Evolutionary conservation across 2,113 vertebrate species (phyloP), one percentile per base, ranked within the genome.

Genomic region (Silurus asotus): DNA sequence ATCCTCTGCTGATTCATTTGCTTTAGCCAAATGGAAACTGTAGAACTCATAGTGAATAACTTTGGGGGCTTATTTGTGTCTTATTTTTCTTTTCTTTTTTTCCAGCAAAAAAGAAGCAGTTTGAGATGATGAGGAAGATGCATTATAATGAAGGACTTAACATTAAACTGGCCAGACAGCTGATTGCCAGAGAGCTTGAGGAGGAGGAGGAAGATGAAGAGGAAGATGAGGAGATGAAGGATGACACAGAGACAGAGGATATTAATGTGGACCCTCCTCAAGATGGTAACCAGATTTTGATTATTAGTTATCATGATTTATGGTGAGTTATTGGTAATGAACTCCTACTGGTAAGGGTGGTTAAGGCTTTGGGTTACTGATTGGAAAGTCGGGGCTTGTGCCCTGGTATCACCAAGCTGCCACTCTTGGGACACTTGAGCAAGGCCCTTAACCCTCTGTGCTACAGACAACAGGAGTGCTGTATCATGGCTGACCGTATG

Each of bases 91-190:
- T 56, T 58, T 86, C 61, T n/a, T 69, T 88, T 88, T 88, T 9
- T 84, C 23, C 85, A 97, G 97, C 96, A 92, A 99, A 98, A 90
- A 99, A 96, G 93, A 95, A 95, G 69, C 95, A 98, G 90, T 99
- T 99, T 92, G 96, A 97, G 93, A 98, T 98, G 97, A 98, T 97
- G 95, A 96, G 98, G 88, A 99, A 98, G 91, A 97, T 97, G 95
- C 98, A 99, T 89, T 99, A 99, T 91, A 98, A 99, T 7, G 98
- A 99, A 93, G 98, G 95, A 82, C 92, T 98, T 87, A 99, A 99
- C 94, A 99, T 99, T 91, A 98, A 97, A 90, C 91, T 99, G 89
- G 98, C 97, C 85, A 96, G 97, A 61, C 96, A 99, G 72, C 95
- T 99, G 89, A 98, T 99, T 77, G 98, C 96, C 88, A 98, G 95